Percentiles rank a stretch among this genome's conserved stretches.
phyloP scores from a whole-genome alignment of 1,140 invertebrate genomes.

The Caerostris extrusa region DNA sequence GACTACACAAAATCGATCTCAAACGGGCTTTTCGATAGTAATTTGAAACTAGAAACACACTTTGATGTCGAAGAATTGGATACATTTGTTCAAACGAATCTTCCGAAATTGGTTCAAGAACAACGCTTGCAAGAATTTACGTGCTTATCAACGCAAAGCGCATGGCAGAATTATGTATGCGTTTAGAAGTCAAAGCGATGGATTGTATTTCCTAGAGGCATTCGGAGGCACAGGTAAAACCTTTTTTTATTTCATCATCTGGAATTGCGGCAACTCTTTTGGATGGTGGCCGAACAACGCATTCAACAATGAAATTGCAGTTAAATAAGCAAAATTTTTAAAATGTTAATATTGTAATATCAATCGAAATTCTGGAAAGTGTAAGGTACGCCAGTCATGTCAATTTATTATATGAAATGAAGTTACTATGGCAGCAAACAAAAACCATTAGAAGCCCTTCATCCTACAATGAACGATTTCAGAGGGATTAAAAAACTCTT shows the following conservation, averaged over 20 bases:
- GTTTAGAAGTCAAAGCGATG: neutral
- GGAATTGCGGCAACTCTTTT: slow-evolving; percentile 27
- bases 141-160: too few species aligned
- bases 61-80: slow-evolving; percentile 80
- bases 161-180: neutral
- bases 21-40: neutral
- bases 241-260: slow-evolving; percentile 15
- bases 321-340: slow-evolving; percentile 71
- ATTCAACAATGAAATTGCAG: slow-evolving; percentile 78
- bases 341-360: slow-evolving; percentile 79
- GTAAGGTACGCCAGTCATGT: slow-evolving; percentile 79
- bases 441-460: slow-evolving; percentile 81
- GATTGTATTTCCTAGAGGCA: slow-evolving; percentile 64
- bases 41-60: slow-evolving; percentile 78
- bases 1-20: neutral
- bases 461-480: slow-evolving; percentile 80
- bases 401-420: slow-evolving; percentile 81
- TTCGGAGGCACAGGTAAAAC: slow-evolving; percentile 53
- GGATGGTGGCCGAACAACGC: slow-evolving; percentile 62
- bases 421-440: slow-evolving; percentile 82
- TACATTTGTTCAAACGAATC: slow-evolving; percentile 79
- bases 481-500: slow-evolving; percentile 79
- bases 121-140: too few species aligned
- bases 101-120: neutral
- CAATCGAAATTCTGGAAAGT: slow-evolving; percentile 76